A percentile compares a stretch with the other conserved stretches of the same genome.
phyloP scores from a whole-genome alignment of 2,113 vertebrate genomes.

The Mobula hypostoma region DNA sequence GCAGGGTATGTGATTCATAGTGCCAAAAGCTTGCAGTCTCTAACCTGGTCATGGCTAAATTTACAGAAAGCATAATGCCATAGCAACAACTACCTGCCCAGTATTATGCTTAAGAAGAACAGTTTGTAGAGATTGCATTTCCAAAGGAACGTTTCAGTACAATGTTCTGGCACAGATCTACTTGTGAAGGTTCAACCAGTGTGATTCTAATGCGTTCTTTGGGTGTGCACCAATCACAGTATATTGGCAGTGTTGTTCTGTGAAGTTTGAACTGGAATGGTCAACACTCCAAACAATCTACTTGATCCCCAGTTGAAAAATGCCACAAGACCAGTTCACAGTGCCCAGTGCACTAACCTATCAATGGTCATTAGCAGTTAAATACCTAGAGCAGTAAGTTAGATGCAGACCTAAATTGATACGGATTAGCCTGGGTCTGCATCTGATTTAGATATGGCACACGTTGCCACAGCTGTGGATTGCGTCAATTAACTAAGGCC shows the following conservation, averaged over 20 bases:
- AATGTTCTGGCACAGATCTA: not conserved
- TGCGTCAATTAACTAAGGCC: not conserved
- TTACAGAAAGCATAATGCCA: not conserved
- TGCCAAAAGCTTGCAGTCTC: not conserved
- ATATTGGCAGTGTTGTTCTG: not conserved
- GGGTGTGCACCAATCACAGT: too few relatives aligned
- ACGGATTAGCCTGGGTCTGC: too few relatives aligned
- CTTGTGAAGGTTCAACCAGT: not conserved
- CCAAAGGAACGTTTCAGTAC: not conserved
- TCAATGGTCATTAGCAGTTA: not conserved
- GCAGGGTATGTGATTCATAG: not conserved
- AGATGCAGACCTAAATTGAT: not conserved
- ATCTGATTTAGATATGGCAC: not conserved
- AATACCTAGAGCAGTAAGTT: not conserved
- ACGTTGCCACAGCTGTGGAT: too few relatives aligned
- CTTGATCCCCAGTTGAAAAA: not conserved
- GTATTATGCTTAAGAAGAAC: not conserved
- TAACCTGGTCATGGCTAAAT: not conserved
- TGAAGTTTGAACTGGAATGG: not conserved
- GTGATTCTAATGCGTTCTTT: not conserved
- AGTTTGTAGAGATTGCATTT: not conserved
- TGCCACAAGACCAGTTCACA: not conserved
- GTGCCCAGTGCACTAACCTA: too few relatives aligned
- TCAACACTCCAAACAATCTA: not conserved
- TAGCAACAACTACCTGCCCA: not conserved